Evolutionary conservation across 2,888 invertebrate species (phyloP).

Genomic region (Argyra leucocephala): DNA sequence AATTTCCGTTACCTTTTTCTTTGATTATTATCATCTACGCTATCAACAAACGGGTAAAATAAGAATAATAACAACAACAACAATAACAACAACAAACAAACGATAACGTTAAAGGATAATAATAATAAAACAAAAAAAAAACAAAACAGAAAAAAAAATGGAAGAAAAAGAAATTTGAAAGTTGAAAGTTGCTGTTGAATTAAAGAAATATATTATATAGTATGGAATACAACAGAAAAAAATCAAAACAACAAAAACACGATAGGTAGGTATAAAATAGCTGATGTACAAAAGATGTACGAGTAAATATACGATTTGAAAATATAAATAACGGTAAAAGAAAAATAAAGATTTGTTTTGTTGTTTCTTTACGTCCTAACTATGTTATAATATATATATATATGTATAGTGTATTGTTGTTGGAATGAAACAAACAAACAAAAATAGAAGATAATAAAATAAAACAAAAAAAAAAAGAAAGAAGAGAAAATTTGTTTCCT

Average conservation of each 20-base stretch:
- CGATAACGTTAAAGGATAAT: no score
- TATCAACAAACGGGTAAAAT: no score
- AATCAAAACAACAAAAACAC: background rate
- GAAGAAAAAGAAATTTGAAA: no score
- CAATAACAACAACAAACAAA: background rate
- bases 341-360: background rate
- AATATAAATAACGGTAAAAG: slow-evolving; percentile 1
- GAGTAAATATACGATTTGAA: background rate
- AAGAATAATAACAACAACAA: background rate
- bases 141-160: background rate
- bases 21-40: no score
- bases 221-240: background rate
- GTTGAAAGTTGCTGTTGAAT: no score
- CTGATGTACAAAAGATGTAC: no score
- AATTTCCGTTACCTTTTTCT: no score
- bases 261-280: no score
- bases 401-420: no score
- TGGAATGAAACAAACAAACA: background rate
- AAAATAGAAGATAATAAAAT: background rate
- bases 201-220: no score
- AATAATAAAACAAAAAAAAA: no score
- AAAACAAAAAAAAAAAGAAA: background rate
- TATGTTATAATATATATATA: no score
- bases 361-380: background rate
- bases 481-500: background rate